phyloP scores from a whole-genome alignment of 92 coral and sea anemone genomes.

The Phenganax marumi region DNA sequence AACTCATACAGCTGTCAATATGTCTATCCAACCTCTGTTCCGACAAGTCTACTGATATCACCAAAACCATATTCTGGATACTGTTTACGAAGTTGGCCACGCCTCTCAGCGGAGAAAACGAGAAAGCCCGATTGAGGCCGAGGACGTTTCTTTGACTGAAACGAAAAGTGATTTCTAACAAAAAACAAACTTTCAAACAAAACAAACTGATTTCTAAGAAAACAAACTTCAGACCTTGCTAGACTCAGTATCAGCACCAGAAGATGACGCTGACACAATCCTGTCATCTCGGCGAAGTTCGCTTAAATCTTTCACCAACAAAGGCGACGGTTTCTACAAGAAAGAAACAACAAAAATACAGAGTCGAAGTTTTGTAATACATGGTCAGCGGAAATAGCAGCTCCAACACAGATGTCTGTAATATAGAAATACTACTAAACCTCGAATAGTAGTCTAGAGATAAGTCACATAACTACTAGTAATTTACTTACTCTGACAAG shows the following conservation, averaged over 20 bases:
- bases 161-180: not conserved
- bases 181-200: not conserved
- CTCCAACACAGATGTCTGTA: no score
- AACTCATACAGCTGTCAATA: no score
- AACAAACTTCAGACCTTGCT: conserved; percentile 61
- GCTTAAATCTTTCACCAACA: conserved; percentile 79
- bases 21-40: conserved; percentile 71
- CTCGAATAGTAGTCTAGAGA: no score
- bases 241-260: conserved; percentile 62
- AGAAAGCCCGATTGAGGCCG: conserved; percentile 93
- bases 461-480: no score
- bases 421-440: no score
- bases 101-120: conserved; percentile 82
- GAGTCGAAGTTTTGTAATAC: not conserved
- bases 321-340: conserved; percentile 81
- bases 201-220: not conserved
- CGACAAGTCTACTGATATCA: conserved; percentile 91
- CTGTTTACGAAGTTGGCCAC: conserved; percentile 77
- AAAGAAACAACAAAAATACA: not conserved
- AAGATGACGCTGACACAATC: conserved; percentile 70
- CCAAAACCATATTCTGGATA: conserved; percentile 97
- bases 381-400: no score
- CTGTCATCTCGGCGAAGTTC: conserved; percentile 75
- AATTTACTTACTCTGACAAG: conserved; percentile 69
- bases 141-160: conserved; percentile 63